Evolutionary conservation across 2,888 invertebrate species (phyloP).

Genomic region (Lepidochitona cinerea): DNA sequence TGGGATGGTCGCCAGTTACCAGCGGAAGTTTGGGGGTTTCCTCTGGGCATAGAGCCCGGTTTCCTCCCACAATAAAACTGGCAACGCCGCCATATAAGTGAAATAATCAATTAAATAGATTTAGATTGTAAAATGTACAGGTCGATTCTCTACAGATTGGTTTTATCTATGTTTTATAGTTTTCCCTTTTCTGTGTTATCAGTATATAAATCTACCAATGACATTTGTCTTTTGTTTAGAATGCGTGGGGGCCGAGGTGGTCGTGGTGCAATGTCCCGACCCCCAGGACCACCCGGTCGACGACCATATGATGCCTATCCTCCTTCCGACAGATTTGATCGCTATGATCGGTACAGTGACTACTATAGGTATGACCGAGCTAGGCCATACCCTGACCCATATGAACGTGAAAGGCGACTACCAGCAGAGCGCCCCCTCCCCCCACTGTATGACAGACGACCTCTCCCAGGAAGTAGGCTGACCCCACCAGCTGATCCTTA

Average conservation of each 20-base stretch:
- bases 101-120: too few relatives aligned
- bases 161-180: too few relatives aligned
- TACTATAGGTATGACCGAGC: slow-evolving; percentile 1
- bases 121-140: too few relatives aligned
- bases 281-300: not conserved
- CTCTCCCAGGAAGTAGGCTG: not conserved
- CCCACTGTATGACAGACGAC: slow-evolving; percentile 1
- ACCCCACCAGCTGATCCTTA: not conserved
- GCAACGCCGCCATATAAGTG: too few relatives aligned
- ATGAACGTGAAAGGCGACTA: not conserved
- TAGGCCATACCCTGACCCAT: not conserved
- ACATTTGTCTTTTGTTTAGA: not conserved
- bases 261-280: not conserved
- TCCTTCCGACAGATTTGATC: not conserved
- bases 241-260: not conserved
- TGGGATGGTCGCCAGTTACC: too few relatives aligned
- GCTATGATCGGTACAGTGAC: not conserved
- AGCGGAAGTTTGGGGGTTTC: too few relatives aligned
- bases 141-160: too few relatives aligned
- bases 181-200: too few relatives aligned
- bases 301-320: not conserved
- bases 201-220: too few relatives aligned
- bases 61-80: too few relatives aligned
- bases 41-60: too few relatives aligned
- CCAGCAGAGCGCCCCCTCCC: not conserved